Evolutionary conservation across 2,113 vertebrate genomes (phyloP).

Genomic region (Conger conger): DNA sequence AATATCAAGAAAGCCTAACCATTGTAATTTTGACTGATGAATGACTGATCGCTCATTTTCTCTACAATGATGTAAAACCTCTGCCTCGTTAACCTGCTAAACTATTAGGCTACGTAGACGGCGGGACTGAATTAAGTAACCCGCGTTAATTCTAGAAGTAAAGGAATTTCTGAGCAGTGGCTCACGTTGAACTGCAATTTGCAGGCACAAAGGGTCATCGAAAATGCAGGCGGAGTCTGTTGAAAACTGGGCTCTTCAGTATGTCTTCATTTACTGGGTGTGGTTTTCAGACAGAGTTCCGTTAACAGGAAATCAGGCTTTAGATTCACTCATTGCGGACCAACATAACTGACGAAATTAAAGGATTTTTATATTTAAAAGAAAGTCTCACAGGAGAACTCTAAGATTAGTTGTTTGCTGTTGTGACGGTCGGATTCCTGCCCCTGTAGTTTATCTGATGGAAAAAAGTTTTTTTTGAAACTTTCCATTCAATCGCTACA

Average conservation of each 20-base stretch:
- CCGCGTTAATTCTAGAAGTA: constrained; percentile 19
- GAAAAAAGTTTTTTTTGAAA: constrained; percentile 64
- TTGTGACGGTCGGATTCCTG: constrained; percentile 38
- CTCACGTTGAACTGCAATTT: constrained; percentile 19
- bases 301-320: constrained; percentile 74
- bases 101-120: constrained; percentile 18
- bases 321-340: constrained; percentile 44
- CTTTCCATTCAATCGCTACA: constrained; percentile 45
- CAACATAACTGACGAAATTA: constrained; percentile 40
- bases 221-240: constrained; percentile 61
- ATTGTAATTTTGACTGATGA: neutral
- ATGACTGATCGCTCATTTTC: neutral
- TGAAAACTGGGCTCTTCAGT: constrained; percentile 33
- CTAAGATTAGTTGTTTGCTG: constrained; percentile 9
- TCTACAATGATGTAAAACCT: neutral
- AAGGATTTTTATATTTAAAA: neutral
- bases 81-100: no score
- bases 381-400: constrained; percentile 20
- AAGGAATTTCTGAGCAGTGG: constrained; percentile 15
- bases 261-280: constrained; percentile 72
- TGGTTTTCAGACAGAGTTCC: constrained; percentile 76
- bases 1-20: neutral
- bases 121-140: constrained; percentile 18
- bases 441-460: constrained; percentile 67
- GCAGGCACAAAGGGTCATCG: constrained; percentile 41